These are phyloP conservation scores for Typhlichthys eigenmanni DNA, from an alignment of 2,797 vertebrate species.

Conservation along the genomic window DNA sequence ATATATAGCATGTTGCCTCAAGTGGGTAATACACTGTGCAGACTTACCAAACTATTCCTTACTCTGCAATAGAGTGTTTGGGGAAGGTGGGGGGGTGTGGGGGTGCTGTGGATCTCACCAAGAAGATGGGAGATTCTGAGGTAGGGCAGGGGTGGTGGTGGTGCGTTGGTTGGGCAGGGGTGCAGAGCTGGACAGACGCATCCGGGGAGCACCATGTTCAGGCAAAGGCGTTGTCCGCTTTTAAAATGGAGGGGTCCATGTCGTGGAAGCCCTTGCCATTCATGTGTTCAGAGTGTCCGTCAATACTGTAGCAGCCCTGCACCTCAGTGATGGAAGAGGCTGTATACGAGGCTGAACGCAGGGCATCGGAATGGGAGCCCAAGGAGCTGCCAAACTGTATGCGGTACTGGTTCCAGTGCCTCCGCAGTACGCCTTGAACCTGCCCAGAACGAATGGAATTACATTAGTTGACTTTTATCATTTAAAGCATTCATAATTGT, in stretches of 20 bases:
- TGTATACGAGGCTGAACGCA: constrained; percentile 83
- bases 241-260: constrained; percentile 76
- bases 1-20: constrained; percentile 63
- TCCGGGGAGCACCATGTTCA: constrained; percentile 58
- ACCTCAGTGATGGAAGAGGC: constrained; percentile 85
- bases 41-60: constrained; percentile 12
- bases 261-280: constrained; percentile 88
- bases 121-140: constrained; percentile 23
- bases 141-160: background rate
- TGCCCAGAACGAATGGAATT: constrained; percentile 38
- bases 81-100: background rate
- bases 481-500: too few relatives aligned
- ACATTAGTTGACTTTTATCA: too few relatives aligned
- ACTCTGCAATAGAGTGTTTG: constrained; percentile 2
- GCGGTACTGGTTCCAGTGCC: constrained; percentile 95
- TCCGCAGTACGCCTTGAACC: constrained; percentile 91
- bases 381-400: constrained; percentile 93
- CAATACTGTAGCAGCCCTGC: constrained; percentile 84
- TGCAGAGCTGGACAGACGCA: background rate
- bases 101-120: constrained; percentile 15
- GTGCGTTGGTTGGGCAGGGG: background rate
- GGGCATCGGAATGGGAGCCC: constrained; percentile 84
- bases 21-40: constrained; percentile 28
- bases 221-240: constrained; percentile 83
- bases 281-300: constrained; percentile 83